Percentiles rank a stretch among this genome's conserved stretches.
These are phyloP conservation scores for Drosophila buzzatii DNA, from an alignment of 2,888 invertebrate genomes.

Conservation along the genomic window DNA sequence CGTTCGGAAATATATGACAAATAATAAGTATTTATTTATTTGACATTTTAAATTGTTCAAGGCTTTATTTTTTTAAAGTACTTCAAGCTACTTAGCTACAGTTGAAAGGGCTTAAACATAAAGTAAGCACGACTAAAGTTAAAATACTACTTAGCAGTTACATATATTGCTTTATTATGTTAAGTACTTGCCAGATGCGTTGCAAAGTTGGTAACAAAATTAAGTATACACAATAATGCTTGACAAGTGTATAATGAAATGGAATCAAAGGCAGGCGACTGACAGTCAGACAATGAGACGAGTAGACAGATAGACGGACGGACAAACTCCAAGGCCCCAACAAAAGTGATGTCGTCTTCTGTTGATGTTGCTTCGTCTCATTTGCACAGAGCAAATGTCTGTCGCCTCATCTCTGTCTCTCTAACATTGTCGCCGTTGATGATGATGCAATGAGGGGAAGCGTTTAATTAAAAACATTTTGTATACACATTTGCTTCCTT, in stretches of 20 bases:
- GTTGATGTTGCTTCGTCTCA: neutral
- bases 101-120: constrained; percentile 1
- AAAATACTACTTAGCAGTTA: constrained; percentile 14
- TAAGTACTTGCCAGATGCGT: constrained; percentile 37
- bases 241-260: constrained; percentile 54
- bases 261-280: constrained; percentile 50
- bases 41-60: neutral
- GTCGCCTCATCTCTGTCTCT: constrained; percentile 45
- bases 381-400: constrained; percentile 4
- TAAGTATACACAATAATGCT: constrained; percentile 35
- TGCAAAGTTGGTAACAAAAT: constrained; percentile 47
- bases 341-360: constrained; percentile 28
- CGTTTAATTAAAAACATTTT: constrained; percentile 84
- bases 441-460: constrained; percentile 63
- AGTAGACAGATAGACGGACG: constrained; percentile 3
- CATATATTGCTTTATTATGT: constrained; percentile 5
- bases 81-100: neutral
- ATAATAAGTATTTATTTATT: neutral
- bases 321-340: constrained; percentile 22
- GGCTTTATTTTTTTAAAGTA: neutral
- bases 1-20: neutral
- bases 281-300: constrained; percentile 8
- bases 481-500: constrained; percentile 78
- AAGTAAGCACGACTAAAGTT: constrained; percentile 14
- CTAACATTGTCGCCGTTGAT: constrained; percentile 50